Evolutionary conservation across 2,888 invertebrate species (phyloP), one percentile per base, ranked within the genome.

Genomic region (Sycophila texana): DNA sequence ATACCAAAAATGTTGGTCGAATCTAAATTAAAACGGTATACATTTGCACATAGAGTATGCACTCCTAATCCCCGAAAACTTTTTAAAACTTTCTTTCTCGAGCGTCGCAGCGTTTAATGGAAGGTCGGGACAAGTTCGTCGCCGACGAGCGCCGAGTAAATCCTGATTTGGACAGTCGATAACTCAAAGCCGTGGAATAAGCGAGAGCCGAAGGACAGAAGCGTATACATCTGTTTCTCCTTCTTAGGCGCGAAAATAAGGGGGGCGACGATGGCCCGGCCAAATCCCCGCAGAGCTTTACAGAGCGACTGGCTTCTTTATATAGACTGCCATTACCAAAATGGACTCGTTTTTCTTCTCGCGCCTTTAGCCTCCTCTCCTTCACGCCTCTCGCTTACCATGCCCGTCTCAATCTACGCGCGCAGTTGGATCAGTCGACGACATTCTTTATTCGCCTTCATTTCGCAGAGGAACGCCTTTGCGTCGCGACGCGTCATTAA

Each of bases 241-340:
- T 82, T 14, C 63, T 76, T 16, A 68, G 74, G 65, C 58, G 77
- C 82, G 86, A 85, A 39, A 39, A 87, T 86, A 83, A 86, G 79
- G 82, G 81, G 82, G 81, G 83, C 84, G 84, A 84, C 87, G 88
- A 87, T 88, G 85, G 86, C 84, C 84, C 84, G 26, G 78, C 86
- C 86, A 89, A 89, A 90, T 90, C 89, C 89, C 87, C 82, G 84
- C 85, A 87, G 87, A 89, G 87, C 86, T 86, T 86, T 84, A 84
- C 86, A 83, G 84, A 86, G 83, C 85, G 86, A 83, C 85, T 87
- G 85, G 85, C 87, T 85, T 85, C 84, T 85, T 81, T 84, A 85
- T 86, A 85, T 87, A 86, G 84, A 83, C 84, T 84, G 83, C 88
- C 87, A 89, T 89, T 89, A 89, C 89, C 89, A 88, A 88, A 89